phyloP scores from a whole-genome alignment of 2,113 vertebrate genomes.

The Cololabis saira region DNA sequence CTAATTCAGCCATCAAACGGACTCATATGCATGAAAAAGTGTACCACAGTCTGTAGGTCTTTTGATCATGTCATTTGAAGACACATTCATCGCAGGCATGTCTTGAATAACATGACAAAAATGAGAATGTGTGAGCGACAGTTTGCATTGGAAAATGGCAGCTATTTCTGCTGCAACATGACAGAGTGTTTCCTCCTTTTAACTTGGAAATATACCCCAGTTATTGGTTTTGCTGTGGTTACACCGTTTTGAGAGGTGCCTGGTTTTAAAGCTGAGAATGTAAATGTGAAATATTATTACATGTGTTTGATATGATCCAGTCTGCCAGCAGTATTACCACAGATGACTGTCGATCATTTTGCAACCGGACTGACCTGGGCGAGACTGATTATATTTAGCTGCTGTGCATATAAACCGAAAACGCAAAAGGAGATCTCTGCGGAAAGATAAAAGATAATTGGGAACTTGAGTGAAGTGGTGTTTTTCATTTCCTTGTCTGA shows the following conservation, averaged over 20 bases:
- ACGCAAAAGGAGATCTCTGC: constrained; percentile 62
- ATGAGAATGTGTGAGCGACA: constrained; percentile 65
- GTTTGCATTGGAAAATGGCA: constrained; percentile 60
- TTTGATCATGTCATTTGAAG: constrained; percentile 76
- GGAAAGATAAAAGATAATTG: constrained; percentile 74
- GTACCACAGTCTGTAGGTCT: constrained; percentile 46
- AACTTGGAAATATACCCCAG: constrained; percentile 46
- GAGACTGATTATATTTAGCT: constrained; percentile 71
- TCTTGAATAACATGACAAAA: constrained; percentile 59
- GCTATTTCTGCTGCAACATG: constrained; percentile 67
- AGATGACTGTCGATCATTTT: constrained; percentile 66
- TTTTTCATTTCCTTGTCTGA: constrained; percentile 67
- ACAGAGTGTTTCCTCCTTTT: constrained; percentile 64
- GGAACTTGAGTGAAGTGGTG: constrained; percentile 61
- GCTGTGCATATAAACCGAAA: constrained; percentile 61
- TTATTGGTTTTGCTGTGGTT: constrained; percentile 55
- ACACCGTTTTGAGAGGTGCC: constrained; percentile 42
- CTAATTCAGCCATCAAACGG: constrained; percentile 72
- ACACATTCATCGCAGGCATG: constrained; percentile 46
- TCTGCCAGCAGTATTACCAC: constrained; percentile 53
- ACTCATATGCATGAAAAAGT: constrained; percentile 71
- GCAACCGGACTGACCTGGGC: constrained; percentile 59
- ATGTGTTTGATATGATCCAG: constrained; percentile 48
- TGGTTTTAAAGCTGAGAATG: constrained; percentile 64
- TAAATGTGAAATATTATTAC: constrained; percentile 62